A percentile compares a stretch with the other conserved stretches of the same genome.
Conservation (phyloP, 1,140 invertebrate genomes). For the Drosophila nebulosa region DNA sequence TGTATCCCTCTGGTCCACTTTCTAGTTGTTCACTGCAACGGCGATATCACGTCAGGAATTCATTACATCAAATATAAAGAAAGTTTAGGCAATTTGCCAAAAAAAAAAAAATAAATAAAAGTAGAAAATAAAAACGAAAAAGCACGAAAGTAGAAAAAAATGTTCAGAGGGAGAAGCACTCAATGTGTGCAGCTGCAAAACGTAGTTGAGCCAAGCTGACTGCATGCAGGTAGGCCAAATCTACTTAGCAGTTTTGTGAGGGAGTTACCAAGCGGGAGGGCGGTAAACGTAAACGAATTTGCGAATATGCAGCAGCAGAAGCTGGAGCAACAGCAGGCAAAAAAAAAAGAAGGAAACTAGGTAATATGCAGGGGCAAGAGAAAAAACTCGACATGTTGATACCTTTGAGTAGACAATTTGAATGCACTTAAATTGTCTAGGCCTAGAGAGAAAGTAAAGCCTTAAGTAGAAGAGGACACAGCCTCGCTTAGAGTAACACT, state of each 20-base stretch:
- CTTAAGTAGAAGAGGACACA: too few relatives aligned
- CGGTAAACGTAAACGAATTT: constrained; percentile 71
- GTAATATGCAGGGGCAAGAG: not conserved
- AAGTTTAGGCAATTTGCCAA: constrained; percentile 77
- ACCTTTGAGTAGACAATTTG: not conserved
- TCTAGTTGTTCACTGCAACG: constrained; percentile 9
- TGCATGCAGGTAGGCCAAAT: constrained; percentile 74
- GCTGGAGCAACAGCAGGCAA: constrained; percentile 26
- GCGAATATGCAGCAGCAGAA: constrained; percentile 60
- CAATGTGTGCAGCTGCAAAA: constrained; percentile 48
- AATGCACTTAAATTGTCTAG: not conserved
- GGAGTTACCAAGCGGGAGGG: not conserved
- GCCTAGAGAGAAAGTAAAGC: too few relatives aligned
- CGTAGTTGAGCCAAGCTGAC: too few relatives aligned
- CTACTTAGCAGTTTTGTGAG: constrained; percentile 60
- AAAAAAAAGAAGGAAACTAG: not conserved
- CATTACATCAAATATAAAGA: constrained; percentile 77
- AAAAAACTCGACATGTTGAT: not conserved
- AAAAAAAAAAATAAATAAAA: constrained; percentile 4
- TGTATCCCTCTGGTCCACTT: not conserved
- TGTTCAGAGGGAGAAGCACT: constrained; percentile 25
- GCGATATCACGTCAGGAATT: constrained; percentile 61
- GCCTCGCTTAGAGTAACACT: not conserved
- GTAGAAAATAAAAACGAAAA: constrained; percentile 1
- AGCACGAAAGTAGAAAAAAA: constrained; percentile 6